phyloP scores from a whole-genome alignment of 2,113 vertebrate genomes.

The Vidua chalybeata region DNA sequence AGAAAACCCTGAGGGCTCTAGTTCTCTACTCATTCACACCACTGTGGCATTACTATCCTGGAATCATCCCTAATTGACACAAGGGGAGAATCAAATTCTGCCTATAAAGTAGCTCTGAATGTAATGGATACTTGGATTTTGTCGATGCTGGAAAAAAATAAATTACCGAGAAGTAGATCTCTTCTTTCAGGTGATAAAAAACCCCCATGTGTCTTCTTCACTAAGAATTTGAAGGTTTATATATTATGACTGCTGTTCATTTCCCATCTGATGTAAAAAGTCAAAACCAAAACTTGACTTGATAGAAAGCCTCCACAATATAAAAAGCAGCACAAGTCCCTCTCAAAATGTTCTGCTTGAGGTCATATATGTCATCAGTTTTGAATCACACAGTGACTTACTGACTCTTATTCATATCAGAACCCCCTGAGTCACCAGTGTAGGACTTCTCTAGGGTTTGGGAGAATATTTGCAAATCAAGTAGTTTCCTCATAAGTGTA shows the following conservation, averaged over 20 bases:
- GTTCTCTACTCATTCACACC: background rate
- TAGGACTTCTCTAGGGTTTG: background rate
- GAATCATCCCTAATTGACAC: background rate
- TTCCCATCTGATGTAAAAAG: background rate
- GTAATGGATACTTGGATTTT: background rate
- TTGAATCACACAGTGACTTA: background rate
- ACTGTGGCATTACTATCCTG: background rate
- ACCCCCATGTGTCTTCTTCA: background rate
- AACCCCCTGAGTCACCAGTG: background rate
- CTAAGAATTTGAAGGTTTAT: background rate
- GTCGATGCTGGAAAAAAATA: background rate
- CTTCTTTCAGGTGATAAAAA: background rate
- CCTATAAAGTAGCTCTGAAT: background rate
- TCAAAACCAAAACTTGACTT: background rate
- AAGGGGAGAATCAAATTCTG: background rate
- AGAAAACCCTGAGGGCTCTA: background rate
- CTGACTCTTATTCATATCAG: background rate
- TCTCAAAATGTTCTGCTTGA: background rate
- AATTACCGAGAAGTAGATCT: background rate
- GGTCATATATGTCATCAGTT: fast-evolving
- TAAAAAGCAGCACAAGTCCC: fast-evolving
- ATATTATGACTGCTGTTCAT: background rate
- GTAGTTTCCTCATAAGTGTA: background rate
- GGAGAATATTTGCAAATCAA: background rate
- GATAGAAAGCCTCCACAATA: background rate